Evolutionary conservation across 2,797 vertebrate species (phyloP).

Genomic region (Rhynchotus rufescens): DNA sequence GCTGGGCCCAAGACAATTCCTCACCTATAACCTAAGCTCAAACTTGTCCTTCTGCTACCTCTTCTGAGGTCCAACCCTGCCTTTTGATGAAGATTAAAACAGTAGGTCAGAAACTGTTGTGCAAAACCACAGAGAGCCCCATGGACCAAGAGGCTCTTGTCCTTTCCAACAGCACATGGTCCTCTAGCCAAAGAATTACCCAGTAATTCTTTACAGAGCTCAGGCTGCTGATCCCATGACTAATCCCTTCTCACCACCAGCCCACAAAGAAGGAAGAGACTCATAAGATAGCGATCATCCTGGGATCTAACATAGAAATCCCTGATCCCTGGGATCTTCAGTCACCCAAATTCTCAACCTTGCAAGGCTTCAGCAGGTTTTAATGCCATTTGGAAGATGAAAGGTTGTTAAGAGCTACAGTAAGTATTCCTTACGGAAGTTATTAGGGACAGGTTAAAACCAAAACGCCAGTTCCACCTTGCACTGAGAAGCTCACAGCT

Average conservation of each 20-base stretch:
- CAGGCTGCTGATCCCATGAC: constrained; percentile 40
- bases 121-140: not conserved
- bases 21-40: not conserved
- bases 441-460: not conserved
- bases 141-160: fast-evolving
- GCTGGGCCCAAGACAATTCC: not conserved
- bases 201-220: not conserved
- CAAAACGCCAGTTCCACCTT: not conserved
- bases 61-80: not conserved
- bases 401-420: not conserved
- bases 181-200: not conserved
- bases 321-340: not conserved
- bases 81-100: not conserved
- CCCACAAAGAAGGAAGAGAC: not conserved
- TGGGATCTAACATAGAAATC: not conserved
- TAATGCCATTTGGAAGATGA: not conserved
- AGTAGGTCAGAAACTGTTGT: not conserved
- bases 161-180: not conserved
- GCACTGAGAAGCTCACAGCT: not conserved
- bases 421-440: not conserved
- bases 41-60: not conserved
- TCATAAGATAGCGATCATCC: not conserved
- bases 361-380: not conserved
- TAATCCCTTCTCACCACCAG: constrained; percentile 45
- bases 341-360: not conserved